These are phyloP conservation scores for Paramormyrops kingsleyae DNA, from an alignment of 2,113 vertebrate species.

Conservation along the genomic window DNA sequence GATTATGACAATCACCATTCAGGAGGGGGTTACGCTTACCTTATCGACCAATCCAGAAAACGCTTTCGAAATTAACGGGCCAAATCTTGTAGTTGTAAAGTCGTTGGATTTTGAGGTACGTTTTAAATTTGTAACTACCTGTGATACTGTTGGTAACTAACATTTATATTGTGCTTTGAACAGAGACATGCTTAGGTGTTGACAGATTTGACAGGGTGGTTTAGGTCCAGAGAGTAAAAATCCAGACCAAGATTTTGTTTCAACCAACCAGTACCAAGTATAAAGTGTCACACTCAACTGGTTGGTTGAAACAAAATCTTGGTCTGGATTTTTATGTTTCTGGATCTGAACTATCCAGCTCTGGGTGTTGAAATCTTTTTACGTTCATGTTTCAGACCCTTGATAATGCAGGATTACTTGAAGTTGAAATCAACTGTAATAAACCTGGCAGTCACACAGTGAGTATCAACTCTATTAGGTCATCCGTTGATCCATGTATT, in stretches of 20 bases:
- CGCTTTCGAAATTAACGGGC: constrained; percentile 52
- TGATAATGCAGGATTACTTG: constrained; percentile 40
- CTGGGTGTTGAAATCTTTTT: background rate
- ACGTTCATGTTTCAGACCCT: constrained; percentile 37
- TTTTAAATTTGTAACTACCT: background rate
- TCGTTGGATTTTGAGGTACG: constrained; percentile 63
- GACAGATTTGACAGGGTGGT: background rate
- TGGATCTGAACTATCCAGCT: background rate
- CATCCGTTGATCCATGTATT: background rate
- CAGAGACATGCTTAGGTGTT: background rate
- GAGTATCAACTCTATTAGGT: constrained; percentile 36
- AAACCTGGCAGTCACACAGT: constrained; percentile 52
- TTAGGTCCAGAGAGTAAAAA: background rate
- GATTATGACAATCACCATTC: constrained; percentile 47
- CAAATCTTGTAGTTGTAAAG: constrained; percentile 52
- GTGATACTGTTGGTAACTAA: background rate
- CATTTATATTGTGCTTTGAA: background rate
- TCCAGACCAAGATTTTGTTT: background rate
- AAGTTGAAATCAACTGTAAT: constrained; percentile 55
- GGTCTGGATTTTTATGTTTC: background rate
- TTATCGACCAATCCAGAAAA: constrained; percentile 52
- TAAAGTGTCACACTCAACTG: background rate
- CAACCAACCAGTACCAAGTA: background rate
- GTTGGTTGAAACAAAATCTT: background rate
- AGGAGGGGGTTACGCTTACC: constrained; percentile 42